phyloP scores from a whole-genome alignment of 2,797 vertebrate genomes.

The Thaleichthys pacificus region DNA sequence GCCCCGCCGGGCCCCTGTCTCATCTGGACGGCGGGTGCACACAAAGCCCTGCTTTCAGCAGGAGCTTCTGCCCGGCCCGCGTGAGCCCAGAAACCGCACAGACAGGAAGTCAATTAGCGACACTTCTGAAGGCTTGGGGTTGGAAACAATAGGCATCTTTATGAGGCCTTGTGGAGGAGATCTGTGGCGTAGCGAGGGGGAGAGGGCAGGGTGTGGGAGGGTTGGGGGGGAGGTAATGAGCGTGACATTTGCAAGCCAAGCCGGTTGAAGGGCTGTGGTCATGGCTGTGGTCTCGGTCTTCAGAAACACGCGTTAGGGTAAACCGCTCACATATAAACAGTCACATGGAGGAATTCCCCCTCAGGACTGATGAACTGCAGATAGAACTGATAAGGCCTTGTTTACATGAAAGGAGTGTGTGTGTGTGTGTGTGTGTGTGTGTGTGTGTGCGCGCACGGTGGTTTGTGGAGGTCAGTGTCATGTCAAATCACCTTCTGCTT shows the following conservation, averaged over 20 bases:
- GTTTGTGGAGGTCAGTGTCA: too few relatives aligned
- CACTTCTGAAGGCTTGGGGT: conserved; percentile 1
- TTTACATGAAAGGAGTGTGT: conserved; percentile 9
- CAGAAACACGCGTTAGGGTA: not conserved
- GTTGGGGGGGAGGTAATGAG: conserved; percentile 44
- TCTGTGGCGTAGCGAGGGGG: conserved; percentile 11
- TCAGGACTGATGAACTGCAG: conserved; percentile 4
- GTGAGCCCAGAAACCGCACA: conserved; percentile 23
- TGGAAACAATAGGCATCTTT: conserved; percentile 24
- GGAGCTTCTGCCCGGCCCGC: conserved; percentile 49
- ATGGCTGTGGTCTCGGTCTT: conserved; percentile 27
- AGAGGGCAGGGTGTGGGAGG: conserved; percentile 25
- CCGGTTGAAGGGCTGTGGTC: conserved; percentile 18
- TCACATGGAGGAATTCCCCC: conserved; percentile 37
- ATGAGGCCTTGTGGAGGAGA: conserved; percentile 5
- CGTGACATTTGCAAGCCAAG: conserved; percentile 56
- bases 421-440: not conserved
- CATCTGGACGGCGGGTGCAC: conserved; percentile 23
- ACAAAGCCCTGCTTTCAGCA: conserved; percentile 60
- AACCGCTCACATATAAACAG: not conserved
- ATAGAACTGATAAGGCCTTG: too few relatives aligned
- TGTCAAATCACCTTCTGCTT: too few relatives aligned
- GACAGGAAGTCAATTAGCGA: conserved; percentile 20
- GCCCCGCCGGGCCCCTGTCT: not conserved
- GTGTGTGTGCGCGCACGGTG: too few relatives aligned